Evolutionary conservation across 2,888 invertebrate genomes (phyloP).

Genomic region (Limnephilus lunatus): DNA sequence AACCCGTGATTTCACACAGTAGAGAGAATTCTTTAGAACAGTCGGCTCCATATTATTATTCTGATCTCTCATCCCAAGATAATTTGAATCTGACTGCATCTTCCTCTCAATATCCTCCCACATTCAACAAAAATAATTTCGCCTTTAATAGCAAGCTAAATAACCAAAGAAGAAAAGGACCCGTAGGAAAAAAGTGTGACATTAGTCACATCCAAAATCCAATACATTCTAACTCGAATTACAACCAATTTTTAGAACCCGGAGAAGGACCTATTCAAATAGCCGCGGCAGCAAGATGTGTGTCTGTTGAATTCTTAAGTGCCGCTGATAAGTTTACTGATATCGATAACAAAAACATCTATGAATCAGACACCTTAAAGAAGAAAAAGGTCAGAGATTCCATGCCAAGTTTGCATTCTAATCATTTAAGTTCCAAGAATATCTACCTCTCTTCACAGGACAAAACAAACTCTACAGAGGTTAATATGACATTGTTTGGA

Average conservation of each 20-base stretch:
- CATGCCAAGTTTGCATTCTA: conserved; percentile 73
- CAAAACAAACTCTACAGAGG: conserved; percentile 53
- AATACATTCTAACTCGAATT: conserved; percentile 73
- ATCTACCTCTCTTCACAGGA: conserved; percentile 60
- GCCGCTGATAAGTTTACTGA: conserved; percentile 81
- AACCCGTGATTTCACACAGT: conserved; percentile 76
- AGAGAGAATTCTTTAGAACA: conserved; percentile 82
- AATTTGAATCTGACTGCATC: conserved; percentile 72
- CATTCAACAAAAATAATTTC: conserved; percentile 76
- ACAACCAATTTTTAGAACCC: conserved; percentile 69
- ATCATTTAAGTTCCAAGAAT: conserved; percentile 75
- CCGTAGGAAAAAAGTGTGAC: conserved; percentile 80
- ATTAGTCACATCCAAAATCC: conserved; percentile 86
- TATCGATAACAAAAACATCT: conserved; percentile 85
- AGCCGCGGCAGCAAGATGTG: conserved; percentile 79
- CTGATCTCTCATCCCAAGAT: conserved; percentile 82
- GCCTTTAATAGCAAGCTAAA: conserved; percentile 80
- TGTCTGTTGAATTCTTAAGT: conserved; percentile 82
- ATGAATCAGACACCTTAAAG: conserved; percentile 82
- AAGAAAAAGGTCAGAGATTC: conserved; percentile 78
- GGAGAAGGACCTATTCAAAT: conserved; percentile 75
- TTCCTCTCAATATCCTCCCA: conserved; percentile 69
- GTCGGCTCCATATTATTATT: conserved; percentile 91
- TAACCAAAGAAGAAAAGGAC: conserved; percentile 84
- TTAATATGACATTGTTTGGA: conserved; percentile 40